These are phyloP conservation scores for Homalodisca vitripennis DNA, from an alignment of 1,140 invertebrate genomes.

Conservation along the genomic window DNA sequence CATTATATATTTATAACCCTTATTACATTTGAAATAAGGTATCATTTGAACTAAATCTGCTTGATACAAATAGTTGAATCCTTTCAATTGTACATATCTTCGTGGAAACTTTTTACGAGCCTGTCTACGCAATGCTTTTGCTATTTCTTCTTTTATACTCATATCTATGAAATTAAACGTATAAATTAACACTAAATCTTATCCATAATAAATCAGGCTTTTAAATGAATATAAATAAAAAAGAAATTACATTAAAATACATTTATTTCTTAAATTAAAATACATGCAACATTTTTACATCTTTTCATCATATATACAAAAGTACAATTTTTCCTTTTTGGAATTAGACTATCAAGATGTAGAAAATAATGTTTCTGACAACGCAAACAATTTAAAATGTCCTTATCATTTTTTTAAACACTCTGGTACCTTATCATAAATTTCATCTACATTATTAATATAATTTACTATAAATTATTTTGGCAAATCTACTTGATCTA, in stretches of 20 bases:
- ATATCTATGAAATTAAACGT: too few species aligned
- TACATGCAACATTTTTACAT: not conserved
- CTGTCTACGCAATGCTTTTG: conserved; percentile 6
- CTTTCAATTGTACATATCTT: not conserved
- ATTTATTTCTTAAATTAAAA: not conserved
- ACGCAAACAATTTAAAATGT: not conserved
- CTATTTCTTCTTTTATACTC: not conserved
- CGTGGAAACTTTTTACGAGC: not conserved
- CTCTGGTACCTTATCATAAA: conserved; percentile 1
- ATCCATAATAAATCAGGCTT: too few species aligned
- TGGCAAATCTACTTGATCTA: not conserved
- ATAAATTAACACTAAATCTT: too few species aligned
- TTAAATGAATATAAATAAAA: not conserved
- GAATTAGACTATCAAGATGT: not conserved
- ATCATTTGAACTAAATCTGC: not conserved
- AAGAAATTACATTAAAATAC: conserved; percentile 1
- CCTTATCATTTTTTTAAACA: not conserved
- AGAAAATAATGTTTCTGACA: conserved; percentile 8
- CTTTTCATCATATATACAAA: not conserved
- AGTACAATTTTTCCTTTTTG: not conserved
- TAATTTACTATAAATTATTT: conserved; percentile 7
- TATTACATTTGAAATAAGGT: not conserved
- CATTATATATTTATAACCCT: not conserved
- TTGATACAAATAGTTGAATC: not conserved
- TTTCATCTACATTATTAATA: not conserved